Percentiles rank a stretch among this genome's conserved stretches.
Evolutionary conservation across 2,113 vertebrate genomes (phyloP).

Genomic region (Etheostoma cragini): DNA sequence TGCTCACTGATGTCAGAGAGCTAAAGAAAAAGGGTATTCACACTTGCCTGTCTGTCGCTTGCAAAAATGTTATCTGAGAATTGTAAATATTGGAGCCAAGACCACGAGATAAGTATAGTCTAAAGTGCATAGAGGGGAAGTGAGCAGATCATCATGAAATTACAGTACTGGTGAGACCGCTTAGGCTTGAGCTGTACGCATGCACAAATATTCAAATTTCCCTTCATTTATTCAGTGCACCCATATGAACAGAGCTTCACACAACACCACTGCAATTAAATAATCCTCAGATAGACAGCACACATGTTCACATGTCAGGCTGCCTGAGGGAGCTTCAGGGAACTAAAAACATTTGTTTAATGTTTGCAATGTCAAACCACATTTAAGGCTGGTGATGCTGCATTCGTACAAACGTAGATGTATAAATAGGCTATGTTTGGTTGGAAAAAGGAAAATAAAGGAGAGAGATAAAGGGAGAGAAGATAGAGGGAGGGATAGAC

Average conservation of each 20-base stretch:
- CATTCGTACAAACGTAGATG: slow-evolving; percentile 44
- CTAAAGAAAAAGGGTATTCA: not conserved
- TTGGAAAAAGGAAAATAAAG: slow-evolving; percentile 33
- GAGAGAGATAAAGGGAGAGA: slow-evolving; percentile 28
- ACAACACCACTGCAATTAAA: slow-evolving; percentile 7
- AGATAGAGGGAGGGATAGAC: slow-evolving; percentile 53
- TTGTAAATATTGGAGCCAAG: slow-evolving; percentile 5
- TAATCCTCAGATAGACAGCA: slow-evolving; percentile 29
- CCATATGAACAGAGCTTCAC: not conserved
- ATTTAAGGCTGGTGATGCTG: slow-evolving; percentile 51
- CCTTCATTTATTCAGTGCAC: not conserved
- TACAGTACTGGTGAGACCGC: slow-evolving; percentile 27
- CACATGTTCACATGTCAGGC: slow-evolving; percentile 38
- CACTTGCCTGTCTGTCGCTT: not conserved
- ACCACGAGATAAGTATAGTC: not conserved
- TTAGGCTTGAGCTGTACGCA: not conserved
- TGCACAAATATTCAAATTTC: slow-evolving; percentile 1
- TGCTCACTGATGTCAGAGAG: not conserved
- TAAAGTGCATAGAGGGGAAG: slow-evolving; percentile 8
- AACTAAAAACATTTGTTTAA: slow-evolving; percentile 54
- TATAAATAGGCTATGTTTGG: slow-evolving; percentile 43
- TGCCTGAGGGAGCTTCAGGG: slow-evolving; percentile 48
- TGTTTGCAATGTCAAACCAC: slow-evolving; percentile 56
- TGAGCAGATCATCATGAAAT: slow-evolving; percentile 48
- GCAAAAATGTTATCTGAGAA: not conserved